Conservation (phyloP, 1,140 invertebrate genomes). For the Whitmania pigra region DNA sequence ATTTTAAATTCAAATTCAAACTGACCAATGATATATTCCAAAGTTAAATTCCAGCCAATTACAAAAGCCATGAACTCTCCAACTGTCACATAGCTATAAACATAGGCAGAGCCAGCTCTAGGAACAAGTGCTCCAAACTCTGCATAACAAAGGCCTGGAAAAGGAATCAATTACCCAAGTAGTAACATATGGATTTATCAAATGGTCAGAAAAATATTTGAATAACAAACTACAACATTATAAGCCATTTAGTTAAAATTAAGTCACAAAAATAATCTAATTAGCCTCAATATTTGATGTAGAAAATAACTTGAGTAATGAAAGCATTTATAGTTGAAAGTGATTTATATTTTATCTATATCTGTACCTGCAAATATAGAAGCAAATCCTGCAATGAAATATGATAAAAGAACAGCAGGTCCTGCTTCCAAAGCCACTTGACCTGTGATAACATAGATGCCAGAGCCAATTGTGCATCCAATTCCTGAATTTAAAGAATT, state of each 20-base stretch:
- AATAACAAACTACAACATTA: no score
- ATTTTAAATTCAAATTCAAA: neutral
- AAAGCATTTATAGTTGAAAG: no score
- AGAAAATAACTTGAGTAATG: no score
- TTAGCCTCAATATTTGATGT: no score
- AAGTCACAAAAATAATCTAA: no score
- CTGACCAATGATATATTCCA: slow-evolving; percentile 77
- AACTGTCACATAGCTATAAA: slow-evolving; percentile 79
- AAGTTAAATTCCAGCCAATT: slow-evolving; percentile 81
- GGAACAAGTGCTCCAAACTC: slow-evolving; percentile 78
- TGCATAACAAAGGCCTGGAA: slow-evolving; percentile 54
- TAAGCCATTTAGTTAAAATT: no score
- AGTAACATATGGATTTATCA: no score
- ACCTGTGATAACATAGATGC: slow-evolving; percentile 79
- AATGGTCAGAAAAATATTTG: no score
- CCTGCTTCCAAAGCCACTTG: slow-evolving; percentile 71
- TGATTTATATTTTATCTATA: no score
- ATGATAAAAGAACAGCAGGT: slow-evolving; percentile 72
- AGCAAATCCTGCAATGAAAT: slow-evolving; percentile 71
- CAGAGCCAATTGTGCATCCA: slow-evolving; percentile 73
- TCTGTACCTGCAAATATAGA: slow-evolving; percentile 66
- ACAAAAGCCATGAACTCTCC: slow-evolving; percentile 88
- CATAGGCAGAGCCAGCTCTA: slow-evolving; percentile 83
- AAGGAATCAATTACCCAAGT: slow-evolving; percentile 13
- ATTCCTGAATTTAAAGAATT: slow-evolving; percentile 47